phyloP scores from a whole-genome alignment of 2,888 invertebrate genomes.

The Phyllotreta striolata region DNA sequence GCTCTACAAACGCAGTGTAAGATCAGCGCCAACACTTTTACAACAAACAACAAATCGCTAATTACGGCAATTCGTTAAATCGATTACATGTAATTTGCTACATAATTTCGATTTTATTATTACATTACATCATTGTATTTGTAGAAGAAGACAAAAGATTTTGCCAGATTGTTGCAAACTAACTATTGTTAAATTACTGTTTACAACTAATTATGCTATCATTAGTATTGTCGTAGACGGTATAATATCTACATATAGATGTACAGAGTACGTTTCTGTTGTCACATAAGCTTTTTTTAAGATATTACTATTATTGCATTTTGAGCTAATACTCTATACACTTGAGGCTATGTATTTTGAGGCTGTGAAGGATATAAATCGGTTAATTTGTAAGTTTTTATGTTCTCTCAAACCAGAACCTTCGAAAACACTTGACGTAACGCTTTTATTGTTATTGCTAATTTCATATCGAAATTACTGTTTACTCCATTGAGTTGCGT shows the following conservation, averaged over 20 bases:
- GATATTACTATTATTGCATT: no score
- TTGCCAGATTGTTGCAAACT: neutral
- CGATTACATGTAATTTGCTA: conserved; percentile 16
- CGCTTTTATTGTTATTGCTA: neutral
- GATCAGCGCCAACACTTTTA: neutral
- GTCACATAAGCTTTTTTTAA: neutral
- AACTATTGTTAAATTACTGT: conserved; percentile 4
- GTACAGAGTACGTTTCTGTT: neutral
- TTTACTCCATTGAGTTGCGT: conserved; percentile 1
- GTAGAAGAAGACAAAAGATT: conserved; percentile 6
- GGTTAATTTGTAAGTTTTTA: no score
- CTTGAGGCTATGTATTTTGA: no score
- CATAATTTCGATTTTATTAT: conserved; percentile 4
- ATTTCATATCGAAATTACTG: conserved; percentile 12
- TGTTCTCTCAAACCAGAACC: no score
- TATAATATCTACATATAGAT: no score
- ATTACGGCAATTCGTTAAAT: conserved; percentile 13
- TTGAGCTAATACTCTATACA: no score
- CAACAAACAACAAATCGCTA: conserved; percentile 4
- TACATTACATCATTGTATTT: neutral
- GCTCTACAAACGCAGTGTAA: conserved; percentile 6
- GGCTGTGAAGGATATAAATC: no score
- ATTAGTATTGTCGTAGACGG: neutral
- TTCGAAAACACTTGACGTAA: no score
- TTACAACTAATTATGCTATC: neutral